Evolutionary conservation across 2,888 invertebrate genomes (phyloP).

Genomic region (Prosapia bicincta): DNA sequence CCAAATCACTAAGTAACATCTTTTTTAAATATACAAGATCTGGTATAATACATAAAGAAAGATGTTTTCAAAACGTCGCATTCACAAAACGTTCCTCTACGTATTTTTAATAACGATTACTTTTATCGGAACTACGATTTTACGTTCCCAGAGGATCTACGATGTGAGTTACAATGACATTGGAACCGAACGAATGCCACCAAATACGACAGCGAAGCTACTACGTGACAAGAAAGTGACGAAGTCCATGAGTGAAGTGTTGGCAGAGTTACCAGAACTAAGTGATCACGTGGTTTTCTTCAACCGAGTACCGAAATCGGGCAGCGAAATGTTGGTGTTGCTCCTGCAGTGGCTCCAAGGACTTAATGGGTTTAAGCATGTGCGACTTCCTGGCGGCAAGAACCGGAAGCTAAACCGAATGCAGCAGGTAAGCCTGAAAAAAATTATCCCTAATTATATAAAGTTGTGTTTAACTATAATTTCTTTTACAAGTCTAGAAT

Average conservation of each 20-base stretch:
- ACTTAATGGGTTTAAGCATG: conserved; percentile 56
- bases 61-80: background rate
- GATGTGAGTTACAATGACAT: background rate
- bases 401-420: conserved; percentile 43
- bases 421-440: conserved; percentile 49
- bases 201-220: background rate
- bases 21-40: no score
- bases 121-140: conserved; percentile 11
- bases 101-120: conserved; percentile 8
- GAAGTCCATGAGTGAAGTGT: conserved; percentile 23
- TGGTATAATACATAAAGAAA: no score
- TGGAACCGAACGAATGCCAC: background rate
- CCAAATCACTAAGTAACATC: no score
- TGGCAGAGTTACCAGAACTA: conserved; percentile 42
- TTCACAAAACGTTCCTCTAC: conserved; percentile 8
- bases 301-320: conserved; percentile 58
- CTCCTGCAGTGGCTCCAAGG: conserved; percentile 57
- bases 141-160: background rate
- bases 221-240: conserved; percentile 7
- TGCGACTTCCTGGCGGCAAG: conserved; percentile 48
- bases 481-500: no score
- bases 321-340: conserved; percentile 57
- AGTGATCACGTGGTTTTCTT: conserved; percentile 55
- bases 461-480: no score
- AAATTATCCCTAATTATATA: no score